Evolutionary conservation across 2,797 vertebrate species (phyloP), one percentile per base, ranked within the genome.

Genomic region (Amphiprion clarkii): DNA sequence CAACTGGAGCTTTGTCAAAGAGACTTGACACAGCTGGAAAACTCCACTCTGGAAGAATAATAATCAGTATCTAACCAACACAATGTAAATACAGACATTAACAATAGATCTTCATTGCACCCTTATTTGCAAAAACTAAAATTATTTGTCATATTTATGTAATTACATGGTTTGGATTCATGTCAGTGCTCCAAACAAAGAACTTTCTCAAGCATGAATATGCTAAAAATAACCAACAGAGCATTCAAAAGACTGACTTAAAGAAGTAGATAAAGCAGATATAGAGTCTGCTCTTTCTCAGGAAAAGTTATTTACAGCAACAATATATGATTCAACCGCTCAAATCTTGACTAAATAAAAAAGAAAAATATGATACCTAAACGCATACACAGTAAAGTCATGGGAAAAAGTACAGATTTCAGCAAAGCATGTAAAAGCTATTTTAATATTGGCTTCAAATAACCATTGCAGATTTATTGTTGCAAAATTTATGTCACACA

Each of bases 1-100:
- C 72, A 73, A 73, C 67, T 69, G 63, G 55, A 71, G 40, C 25
- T 52, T 67, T 82, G 39, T 53, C 66, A 63, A 46, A 79, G 49
- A 71, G 36, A 74, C 13, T 52, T 74, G 12, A 72, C 60, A 71
- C 48, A 74, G 49, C 16, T 27, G 29, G 14, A 76, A 46, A 60
- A 17, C 40, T 63, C 2, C 13, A 4, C 17, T n/a, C 12, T 46
- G 16, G 1, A 67, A 25, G 39, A 63, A 55, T 33, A 71, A 63
- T 56, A 29, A 53, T 69, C 42, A 25, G 10, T 65, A 27, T 67
- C 23, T 29, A 57, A 42, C 10, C 39, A 61, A 13, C 42, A 27
- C 13, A 17, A 59, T 40, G 17, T 65, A 46, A 51, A 52, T 57
- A 19, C 7, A 29, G 1, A 21, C 44, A 55, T 23, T 65, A 27